These are phyloP conservation scores for Drosophila mercatorum DNA, from an alignment of 2,888 invertebrate species.

Conservation along the genomic window DNA sequence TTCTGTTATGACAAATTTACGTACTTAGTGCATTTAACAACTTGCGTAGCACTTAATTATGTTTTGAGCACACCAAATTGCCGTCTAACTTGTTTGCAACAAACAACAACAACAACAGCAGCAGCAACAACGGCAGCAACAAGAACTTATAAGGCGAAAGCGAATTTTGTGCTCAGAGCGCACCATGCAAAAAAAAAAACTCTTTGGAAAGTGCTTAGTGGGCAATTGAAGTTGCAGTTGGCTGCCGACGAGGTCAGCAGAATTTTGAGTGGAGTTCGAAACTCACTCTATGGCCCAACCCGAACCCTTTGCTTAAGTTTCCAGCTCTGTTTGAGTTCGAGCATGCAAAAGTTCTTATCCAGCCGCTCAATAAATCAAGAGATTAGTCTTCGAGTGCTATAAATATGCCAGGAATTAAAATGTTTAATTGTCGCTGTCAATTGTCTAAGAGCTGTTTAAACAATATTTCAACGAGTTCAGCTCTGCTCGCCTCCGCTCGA, in stretches of 20 bases:
- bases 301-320: background rate
- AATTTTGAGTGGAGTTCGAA: conserved; percentile 1
- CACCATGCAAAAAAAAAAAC: conserved; percentile 67
- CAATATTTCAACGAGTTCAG: background rate
- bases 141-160: conserved; percentile 41
- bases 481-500: background rate
- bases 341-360: conserved; percentile 14
- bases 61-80: conserved; percentile 68
- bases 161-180: conserved; percentile 64
- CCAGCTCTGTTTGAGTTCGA: conserved; percentile 12
- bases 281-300: background rate
- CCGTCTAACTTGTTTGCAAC: conserved; percentile 46
- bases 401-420: conserved; percentile 11
- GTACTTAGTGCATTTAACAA: conserved; percentile 60
- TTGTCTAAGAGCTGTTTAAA: background rate
- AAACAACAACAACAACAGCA: conserved; percentile 16
- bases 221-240: conserved; percentile 72
- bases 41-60: conserved; percentile 79
- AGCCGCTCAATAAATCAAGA: conserved; percentile 11
- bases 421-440: conserved; percentile 2
- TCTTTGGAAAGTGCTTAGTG: conserved; percentile 77
- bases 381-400: conserved; percentile 11
- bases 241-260: conserved; percentile 42
- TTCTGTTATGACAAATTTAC: conserved; percentile 70
- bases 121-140: conserved; percentile 7